Base-by-base conservation (phyloP, 2,797 vertebrate species). In the Pangasius sanitwongsei region DNA sequence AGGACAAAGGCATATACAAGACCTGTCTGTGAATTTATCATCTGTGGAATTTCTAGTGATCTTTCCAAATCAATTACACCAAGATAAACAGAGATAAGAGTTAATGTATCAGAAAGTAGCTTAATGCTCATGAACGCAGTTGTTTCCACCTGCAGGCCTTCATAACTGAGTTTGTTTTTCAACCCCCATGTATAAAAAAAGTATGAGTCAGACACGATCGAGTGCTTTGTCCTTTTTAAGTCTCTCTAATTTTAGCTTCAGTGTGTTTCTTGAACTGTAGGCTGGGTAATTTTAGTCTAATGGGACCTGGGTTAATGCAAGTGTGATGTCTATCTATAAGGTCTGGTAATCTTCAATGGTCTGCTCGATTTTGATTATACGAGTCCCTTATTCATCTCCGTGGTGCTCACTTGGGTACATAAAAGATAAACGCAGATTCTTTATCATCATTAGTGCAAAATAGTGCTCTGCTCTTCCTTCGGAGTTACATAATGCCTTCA, bases 141-240 rank as follows among this genome's bases (percentile, higher is more conserved):
- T 81, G 31, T 37, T 88, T 61, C 84, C 86, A 90, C 85, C 80
- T 91, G 85, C 86, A 75, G 41, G 86, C n/a, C 1, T 13, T 87
- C 0, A 83, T 91, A 77, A 88, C 81, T 82, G 34, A 81, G 48
- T 63, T 84, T 91, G 72, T 75, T 87, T 86, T 87, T 90, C 69
- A 20, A 50, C 81, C 74, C 48, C 86, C 75, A 86, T 91, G 16
- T 86, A 44, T 50, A 28, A 55, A 44, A 88, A 78, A 85, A 48
- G 23, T 69, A 74, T 88, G 91, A 92, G 86, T 92, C 85, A 93
- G 85, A 74, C 86, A 87, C 63, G 70, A 92, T 89, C 83, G 85
- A 77, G 75, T 87, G 88, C 63, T 31, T 31, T 86, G 90, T 80
- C 53, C 87, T 83, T 89, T 77, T 77, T 87, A 72, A 87, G 91